phyloP scores from a whole-genome alignment of 1,140 invertebrate species.

The Solen grandis region DNA sequence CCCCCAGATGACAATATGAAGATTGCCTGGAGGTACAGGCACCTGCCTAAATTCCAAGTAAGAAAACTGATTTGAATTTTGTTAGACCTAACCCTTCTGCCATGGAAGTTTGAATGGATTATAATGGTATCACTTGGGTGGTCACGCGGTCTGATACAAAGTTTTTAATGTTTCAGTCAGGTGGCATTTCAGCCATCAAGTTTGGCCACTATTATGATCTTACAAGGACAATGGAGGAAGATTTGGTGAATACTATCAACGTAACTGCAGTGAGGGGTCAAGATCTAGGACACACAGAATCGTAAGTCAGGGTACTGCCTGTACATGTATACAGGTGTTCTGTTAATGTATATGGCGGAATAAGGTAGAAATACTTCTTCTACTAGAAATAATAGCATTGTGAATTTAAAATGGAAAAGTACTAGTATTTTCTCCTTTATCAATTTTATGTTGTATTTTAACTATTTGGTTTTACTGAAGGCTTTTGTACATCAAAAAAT shows the following conservation, averaged over 20 bases:
- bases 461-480: too few species aligned
- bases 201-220: slow-evolving; percentile 92
- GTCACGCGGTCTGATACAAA: slow-evolving; percentile 1
- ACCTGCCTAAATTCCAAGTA: slow-evolving; percentile 86
- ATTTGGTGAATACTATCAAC: slow-evolving; percentile 47
- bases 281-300: too few species aligned
- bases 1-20: slow-evolving; percentile 85
- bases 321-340: too few species aligned
- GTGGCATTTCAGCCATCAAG: slow-evolving; percentile 76
- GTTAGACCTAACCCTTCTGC: not conserved
- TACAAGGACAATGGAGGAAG: slow-evolving; percentile 86
- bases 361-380: too few species aligned
- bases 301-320: too few species aligned
- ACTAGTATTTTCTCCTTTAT: too few species aligned
- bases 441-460: too few species aligned
- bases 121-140: not conserved
- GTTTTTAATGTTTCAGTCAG: slow-evolving; percentile 67
- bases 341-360: too few species aligned
- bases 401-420: too few species aligned
- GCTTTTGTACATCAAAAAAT: too few species aligned
- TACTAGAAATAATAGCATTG: too few species aligned
- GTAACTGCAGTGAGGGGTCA: not conserved
- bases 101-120: too few species aligned
- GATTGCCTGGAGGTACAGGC: slow-evolving; percentile 93
- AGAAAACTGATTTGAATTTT: not conserved